phyloP scores from a whole-genome alignment of 1,140 invertebrate genomes.

The Scylla paramamosain region DNA sequence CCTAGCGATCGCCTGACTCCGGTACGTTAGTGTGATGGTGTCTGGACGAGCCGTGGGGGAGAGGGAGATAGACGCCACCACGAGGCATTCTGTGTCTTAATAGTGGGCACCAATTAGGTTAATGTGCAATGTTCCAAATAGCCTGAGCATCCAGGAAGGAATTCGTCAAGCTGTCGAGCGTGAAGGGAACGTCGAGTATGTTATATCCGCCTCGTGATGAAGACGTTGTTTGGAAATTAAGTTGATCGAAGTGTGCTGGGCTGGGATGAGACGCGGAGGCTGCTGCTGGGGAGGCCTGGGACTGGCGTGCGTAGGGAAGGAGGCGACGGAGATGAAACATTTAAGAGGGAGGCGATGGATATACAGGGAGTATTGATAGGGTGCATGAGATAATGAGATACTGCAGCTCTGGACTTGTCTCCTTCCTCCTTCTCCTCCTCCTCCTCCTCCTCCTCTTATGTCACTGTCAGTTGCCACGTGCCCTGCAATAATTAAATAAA shows the following conservation, averaged over 20 bases:
- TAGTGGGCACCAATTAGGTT: neutral
- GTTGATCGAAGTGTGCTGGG: too few species aligned
- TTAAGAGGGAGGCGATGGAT: too few species aligned
- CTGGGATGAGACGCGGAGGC: too few species aligned
- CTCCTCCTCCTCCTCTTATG: neutral
- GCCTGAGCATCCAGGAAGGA: neutral
- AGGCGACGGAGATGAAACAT: too few species aligned
- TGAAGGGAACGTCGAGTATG: neutral
- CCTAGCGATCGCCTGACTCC: neutral
- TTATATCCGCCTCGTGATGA: too few species aligned
- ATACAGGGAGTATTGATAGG: neutral
- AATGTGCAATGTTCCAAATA: neutral
- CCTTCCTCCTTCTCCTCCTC: neutral
- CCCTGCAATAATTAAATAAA: neutral
- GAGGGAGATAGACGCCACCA: neutral
- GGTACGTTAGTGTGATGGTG: neutral
- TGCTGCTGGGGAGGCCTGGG: too few species aligned
- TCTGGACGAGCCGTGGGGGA: neutral
- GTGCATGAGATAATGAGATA: neutral
- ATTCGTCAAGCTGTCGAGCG: neutral
- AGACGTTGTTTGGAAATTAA: too few species aligned
- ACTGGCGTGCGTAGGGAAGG: too few species aligned
- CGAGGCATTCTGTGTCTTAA: neutral
- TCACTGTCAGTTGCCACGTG: neutral
- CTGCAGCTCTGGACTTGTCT: neutral